These are phyloP conservation scores for Ictalurus punctatus DNA, from an alignment of 2,113 vertebrate species.

Conservation along the genomic window DNA sequence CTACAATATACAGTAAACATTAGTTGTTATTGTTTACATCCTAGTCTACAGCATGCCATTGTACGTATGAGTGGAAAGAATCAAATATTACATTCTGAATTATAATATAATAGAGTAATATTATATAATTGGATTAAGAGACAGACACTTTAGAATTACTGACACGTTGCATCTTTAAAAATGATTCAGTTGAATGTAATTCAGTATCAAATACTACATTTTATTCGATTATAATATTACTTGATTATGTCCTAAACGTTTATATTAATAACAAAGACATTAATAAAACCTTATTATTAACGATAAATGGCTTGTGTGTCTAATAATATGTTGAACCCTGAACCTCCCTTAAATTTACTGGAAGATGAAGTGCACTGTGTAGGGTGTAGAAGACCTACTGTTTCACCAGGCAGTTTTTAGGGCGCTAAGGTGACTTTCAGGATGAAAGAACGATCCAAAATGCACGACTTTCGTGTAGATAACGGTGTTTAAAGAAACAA, in stretches of 20 bases:
- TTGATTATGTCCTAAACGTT: not conserved
- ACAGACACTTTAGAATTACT: not conserved
- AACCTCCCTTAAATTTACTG: not conserved
- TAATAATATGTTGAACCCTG: too few species aligned
- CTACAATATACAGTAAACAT: not conserved
- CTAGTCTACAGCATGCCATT: not conserved
- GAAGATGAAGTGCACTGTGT: not conserved
- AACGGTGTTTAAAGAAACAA: not conserved
- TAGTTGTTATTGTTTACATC: not conserved
- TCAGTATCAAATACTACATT: not conserved
- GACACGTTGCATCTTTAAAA: not conserved
- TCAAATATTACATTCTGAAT: not conserved
- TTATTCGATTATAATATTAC: not conserved
- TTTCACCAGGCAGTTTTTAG: not conserved
- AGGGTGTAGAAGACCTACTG: not conserved
- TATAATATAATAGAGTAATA: not conserved
- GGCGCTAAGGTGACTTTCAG: not conserved
- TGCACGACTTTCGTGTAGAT: not conserved
- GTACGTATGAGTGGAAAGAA: not conserved
- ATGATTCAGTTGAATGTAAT: not conserved
- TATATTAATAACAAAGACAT: not conserved
- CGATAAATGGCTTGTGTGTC: too few species aligned
- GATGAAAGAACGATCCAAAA: not conserved
- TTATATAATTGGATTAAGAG: too few species aligned
- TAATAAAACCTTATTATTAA: too few species aligned